Percentiles rank a stretch among this genome's conserved stretches.
These are phyloP conservation scores for Mellivora capensis DNA, from an alignment of 2,113 vertebrate genomes.

Conservation along the genomic window DNA sequence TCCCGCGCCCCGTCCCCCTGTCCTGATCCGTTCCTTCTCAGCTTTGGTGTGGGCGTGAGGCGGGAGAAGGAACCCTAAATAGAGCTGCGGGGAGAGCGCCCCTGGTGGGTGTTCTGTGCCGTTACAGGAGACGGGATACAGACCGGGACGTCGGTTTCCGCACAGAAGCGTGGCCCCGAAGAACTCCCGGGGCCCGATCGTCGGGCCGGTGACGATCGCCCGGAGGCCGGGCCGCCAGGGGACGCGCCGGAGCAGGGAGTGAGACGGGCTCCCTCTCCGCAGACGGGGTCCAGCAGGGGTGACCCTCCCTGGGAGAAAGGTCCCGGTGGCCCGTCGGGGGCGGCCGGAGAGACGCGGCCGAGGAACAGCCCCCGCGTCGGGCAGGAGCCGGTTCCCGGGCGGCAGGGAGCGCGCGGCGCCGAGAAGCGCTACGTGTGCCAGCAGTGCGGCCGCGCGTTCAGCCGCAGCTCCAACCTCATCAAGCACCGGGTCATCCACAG, in stretches of 20 bases:
- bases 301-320: background rate
- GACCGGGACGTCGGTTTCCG: background rate
- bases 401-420: too few relatives aligned
- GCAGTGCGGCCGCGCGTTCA: too few relatives aligned
- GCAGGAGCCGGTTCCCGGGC: too few relatives aligned
- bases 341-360: background rate
- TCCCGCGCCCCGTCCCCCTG: background rate
- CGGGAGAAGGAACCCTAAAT: background rate
- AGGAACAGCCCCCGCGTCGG: too few relatives aligned
- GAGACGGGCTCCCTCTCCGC: background rate
- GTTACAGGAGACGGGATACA: background rate
- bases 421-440: too few relatives aligned
- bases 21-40: background rate
- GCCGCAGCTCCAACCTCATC: too few relatives aligned
- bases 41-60: background rate
- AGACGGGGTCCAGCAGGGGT: background rate
- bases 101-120: background rate
- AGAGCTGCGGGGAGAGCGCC: background rate
- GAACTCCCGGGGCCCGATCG: background rate
- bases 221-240: background rate
- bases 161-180: background rate
- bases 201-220: background rate
- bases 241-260: background rate
- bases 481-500: too few relatives aligned
- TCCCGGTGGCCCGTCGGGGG: background rate